Conservation (phyloP, 2,113 vertebrate genomes). For the Nyctereutes procyonoides region DNA sequence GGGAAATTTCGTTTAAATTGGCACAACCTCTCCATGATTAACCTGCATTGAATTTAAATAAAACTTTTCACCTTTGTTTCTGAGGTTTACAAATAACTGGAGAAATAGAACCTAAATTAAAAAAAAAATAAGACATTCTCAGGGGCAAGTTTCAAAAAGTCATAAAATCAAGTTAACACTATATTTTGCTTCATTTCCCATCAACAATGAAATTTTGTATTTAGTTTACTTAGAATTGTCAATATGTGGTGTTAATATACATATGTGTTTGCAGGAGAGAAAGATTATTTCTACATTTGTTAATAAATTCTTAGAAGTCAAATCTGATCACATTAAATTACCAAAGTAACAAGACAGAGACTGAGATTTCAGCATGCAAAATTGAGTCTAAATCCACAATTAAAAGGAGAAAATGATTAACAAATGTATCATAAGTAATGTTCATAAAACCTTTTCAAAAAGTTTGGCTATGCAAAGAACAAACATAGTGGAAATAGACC, state of each 20-base stretch:
- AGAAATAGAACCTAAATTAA: slow-evolving; percentile 47
- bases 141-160: not conserved
- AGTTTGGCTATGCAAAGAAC: slow-evolving; percentile 79
- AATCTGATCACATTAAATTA: slow-evolving; percentile 67
- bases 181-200: slow-evolving; percentile 55
- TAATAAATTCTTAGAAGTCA: slow-evolving; percentile 61
- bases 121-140: slow-evolving; percentile 40
- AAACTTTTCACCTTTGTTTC: slow-evolving; percentile 40
- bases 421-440: slow-evolving; percentile 77
- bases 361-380: slow-evolving; percentile 72
- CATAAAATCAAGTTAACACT: slow-evolving; percentile 39
- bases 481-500: slow-evolving; percentile 83
- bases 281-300: slow-evolving; percentile 46
- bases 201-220: slow-evolving; percentile 47
- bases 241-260: slow-evolving; percentile 3
- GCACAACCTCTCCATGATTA: not conserved
- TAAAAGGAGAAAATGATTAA: slow-evolving; percentile 73
- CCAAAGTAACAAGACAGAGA: slow-evolving; percentile 65
- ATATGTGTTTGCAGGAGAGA: not conserved
- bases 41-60: slow-evolving; percentile 21
- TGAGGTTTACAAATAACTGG: slow-evolving; percentile 23
- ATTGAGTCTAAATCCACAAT: slow-evolving; percentile 61
- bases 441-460: slow-evolving; percentile 84
- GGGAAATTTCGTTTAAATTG: slow-evolving; percentile 47
- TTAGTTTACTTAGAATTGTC: slow-evolving; percentile 73